phyloP scores from a whole-genome alignment of 2,888 invertebrate genomes.

The Colletes collaris region DNA sequence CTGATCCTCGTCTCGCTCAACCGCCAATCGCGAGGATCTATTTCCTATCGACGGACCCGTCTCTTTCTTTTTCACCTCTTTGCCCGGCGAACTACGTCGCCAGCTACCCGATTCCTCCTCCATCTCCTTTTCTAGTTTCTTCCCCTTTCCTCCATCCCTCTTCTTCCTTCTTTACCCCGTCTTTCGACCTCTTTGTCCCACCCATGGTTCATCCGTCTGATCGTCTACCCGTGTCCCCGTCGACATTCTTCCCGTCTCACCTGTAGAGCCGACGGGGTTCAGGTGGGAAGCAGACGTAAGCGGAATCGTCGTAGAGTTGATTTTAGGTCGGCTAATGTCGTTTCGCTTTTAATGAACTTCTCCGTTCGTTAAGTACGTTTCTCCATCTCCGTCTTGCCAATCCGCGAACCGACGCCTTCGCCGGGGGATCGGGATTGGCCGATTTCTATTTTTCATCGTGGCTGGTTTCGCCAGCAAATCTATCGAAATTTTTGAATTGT shows the following conservation, averaged over 20 bases:
- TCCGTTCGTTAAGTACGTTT: constrained; percentile 82
- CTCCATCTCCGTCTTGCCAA: constrained; percentile 78
- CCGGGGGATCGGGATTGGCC: constrained; percentile 26
- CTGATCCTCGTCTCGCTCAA: constrained; percentile 50
- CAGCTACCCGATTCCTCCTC: constrained; percentile 55
- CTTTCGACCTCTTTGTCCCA: constrained; percentile 3
- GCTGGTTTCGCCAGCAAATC: too few relatives aligned
- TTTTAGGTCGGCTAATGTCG: constrained; percentile 82
- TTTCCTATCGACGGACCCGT: constrained; percentile 79
- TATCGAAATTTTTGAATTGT: too few relatives aligned
- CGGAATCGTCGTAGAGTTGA: constrained; percentile 76
- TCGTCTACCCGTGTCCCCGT: constrained; percentile 20
- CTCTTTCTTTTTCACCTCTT: constrained; percentile 62
- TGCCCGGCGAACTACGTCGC: constrained; percentile 46
- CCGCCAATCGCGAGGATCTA: constrained; percentile 77
- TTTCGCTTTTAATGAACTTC: constrained; percentile 83
- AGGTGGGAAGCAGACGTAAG: constrained; percentile 63
- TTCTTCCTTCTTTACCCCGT: constrained; percentile 13
- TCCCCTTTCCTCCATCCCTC: constrained; percentile 13
- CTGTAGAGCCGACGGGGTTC: constrained; percentile 59
- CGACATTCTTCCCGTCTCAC: constrained; percentile 50
- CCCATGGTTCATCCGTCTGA: constrained; percentile 2
- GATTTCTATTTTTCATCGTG: constrained; percentile 21
- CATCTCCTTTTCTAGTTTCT: constrained; percentile 42
- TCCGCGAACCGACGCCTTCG: constrained; percentile 52